phyloP scores from a whole-genome alignment of 2,113 vertebrate species.

The Barnardius zonarius region DNA sequence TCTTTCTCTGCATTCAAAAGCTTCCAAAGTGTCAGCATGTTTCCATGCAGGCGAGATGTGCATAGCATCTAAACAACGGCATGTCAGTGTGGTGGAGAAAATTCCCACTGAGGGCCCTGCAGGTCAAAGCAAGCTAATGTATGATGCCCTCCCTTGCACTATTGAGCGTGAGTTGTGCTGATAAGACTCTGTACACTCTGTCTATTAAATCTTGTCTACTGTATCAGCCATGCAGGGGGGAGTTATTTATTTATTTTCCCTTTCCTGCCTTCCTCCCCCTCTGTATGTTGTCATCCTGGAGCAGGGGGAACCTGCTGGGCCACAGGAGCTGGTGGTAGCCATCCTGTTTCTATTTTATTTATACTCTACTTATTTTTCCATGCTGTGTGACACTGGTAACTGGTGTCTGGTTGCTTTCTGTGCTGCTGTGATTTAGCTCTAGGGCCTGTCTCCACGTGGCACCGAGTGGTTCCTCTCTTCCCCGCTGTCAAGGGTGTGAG shows the following conservation, averaged over 20 bases:
- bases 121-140: constrained; percentile 35
- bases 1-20: constrained; percentile 63
- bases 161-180: constrained; percentile 3
- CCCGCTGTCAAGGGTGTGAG: not conserved
- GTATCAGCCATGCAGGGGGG: not conserved
- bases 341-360: not conserved
- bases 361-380: fast-evolving
- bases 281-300: not conserved
- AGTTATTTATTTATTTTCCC: not conserved
- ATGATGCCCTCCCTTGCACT: constrained; percentile 40
- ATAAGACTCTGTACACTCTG: not conserved
- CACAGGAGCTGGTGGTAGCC: not conserved
- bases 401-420: not conserved
- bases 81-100: constrained; percentile 33
- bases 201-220: constrained; percentile 55
- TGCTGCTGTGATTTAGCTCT: not conserved
- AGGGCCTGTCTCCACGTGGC: not conserved
- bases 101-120: constrained; percentile 51
- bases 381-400: not conserved
- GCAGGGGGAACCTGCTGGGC: not conserved
- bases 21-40: constrained; percentile 55
- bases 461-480: fast-evolving
- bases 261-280: not conserved
- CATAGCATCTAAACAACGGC: constrained; percentile 60
- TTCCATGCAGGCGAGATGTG: constrained; percentile 64